Base-by-base conservation (phyloP, 2,888 invertebrate species). In the Leuctra nigra region DNA sequence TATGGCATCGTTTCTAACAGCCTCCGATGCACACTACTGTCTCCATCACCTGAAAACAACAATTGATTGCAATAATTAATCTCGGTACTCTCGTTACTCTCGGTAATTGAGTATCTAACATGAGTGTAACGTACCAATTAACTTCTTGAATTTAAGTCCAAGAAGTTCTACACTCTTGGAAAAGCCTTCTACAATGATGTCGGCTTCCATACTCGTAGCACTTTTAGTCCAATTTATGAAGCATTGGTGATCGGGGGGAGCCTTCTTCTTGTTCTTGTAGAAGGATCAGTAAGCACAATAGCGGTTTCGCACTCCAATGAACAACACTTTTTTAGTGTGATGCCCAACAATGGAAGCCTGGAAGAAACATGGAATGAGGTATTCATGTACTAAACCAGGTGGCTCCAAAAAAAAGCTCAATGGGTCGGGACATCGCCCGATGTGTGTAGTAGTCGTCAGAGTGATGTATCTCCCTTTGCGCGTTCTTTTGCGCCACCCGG, bases 1-100 rank as follows among this genome's bases (percentile, higher is more conserved):
- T 53, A 39, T 2, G 53, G 53, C 53, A 38, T 53, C 14, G 38
- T 39, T 9, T 16, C 38, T 22, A 14, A 25, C 25, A 53, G 39
- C 35, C 25, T 38, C 1, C 16, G 38, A 38, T 53, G 22, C 16
- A 53, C 53, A 39, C 41, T 41, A 2, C 53, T 53, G 18, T 53
- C 53, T 39, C 41, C 53, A 36, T 53, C 53, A 11, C 53, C 53
- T 53, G 33, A 2, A 24, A 48, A 11, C 11, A 29, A 29, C 11
- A n/a, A n/a, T n/a, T n/a, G n/a, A n/a, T n/a, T n/a, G n/a, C n/a
- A n/a, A n/a, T n/a, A n/a, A n/a, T n/a, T n/a, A n/a, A n/a, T n/a
- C n/a, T n/a, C n/a, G n/a, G n/a, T n/a, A n/a, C n/a, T n/a, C n/a
- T n/a, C n/a, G n/a, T n/a, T n/a, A n/a, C n/a, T n/a, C n/a, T n/a